Evolutionary conservation across 2,888 invertebrate species (phyloP).

Genomic region (Trypoxylon attenuatum): DNA sequence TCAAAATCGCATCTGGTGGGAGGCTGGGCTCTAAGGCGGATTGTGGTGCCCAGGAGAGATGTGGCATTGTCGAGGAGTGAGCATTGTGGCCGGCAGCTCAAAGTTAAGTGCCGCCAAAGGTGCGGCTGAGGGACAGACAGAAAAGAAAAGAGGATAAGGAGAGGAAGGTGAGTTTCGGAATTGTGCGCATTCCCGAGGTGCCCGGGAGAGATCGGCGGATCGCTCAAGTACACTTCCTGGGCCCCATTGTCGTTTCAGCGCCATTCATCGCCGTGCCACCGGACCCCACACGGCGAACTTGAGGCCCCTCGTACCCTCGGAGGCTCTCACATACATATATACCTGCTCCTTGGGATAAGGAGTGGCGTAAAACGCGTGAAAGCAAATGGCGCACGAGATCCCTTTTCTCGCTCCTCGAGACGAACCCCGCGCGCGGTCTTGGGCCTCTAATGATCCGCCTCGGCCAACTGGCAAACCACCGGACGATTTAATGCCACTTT

Average conservation of each 20-base stretch:
- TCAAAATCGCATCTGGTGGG: conserved; percentile 66
- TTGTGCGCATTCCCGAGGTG: conserved; percentile 45
- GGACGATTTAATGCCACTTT: conserved; percentile 18
- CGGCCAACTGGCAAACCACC: conserved; percentile 19
- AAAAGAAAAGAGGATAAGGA: conserved; percentile 41
- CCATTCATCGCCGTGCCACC: conserved; percentile 51
- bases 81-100: conserved; percentile 60
- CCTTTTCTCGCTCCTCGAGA: conserved; percentile 30
- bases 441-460: conserved; percentile 29
- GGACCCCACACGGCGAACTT: conserved; percentile 71
- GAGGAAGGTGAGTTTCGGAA: conserved; percentile 36
- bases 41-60: conserved; percentile 54
- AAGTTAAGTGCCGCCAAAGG: conserved; percentile 67
- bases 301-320: conserved; percentile 48
- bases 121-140: conserved; percentile 25
- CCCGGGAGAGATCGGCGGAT: conserved; percentile 57
- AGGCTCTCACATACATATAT: conserved; percentile 28
- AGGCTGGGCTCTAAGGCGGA: conserved; percentile 54
- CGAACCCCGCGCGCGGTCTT: conserved; percentile 8
- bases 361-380: conserved; percentile 59
- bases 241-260: conserved; percentile 57
- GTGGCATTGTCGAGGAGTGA: conserved; percentile 52
- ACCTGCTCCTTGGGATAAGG: conserved; percentile 55
- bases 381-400: conserved; percentile 56
- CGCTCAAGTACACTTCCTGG: conserved; percentile 71